Conservation (phyloP, 2,797 vertebrate species). For the Pseudochaenichthys georgianus region DNA sequence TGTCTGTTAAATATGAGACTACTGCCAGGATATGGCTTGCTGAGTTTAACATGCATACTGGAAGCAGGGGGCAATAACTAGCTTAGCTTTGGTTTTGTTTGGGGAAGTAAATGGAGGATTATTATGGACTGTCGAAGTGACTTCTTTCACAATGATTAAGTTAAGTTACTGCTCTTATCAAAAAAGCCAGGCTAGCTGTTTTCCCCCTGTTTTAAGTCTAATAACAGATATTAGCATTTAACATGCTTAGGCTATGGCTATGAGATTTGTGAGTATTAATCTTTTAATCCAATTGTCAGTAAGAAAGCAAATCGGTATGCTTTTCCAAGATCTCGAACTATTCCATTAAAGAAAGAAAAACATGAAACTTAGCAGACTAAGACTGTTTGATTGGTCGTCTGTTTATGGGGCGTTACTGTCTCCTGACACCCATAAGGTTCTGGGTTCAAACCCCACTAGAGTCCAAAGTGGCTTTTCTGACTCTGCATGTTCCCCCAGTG, state of each 20-base stretch:
- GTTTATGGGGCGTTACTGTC: conserved; percentile 4
- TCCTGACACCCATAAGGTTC: neutral
- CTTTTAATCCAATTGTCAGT: neutral
- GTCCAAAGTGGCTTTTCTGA: neutral
- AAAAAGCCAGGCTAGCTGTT: neutral
- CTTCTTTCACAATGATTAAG: neutral
- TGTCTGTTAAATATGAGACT: neutral
- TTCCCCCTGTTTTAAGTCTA: neutral
- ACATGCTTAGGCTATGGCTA: neutral
- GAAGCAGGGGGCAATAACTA: neutral
- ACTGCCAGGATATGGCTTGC: neutral
- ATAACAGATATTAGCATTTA: neutral
- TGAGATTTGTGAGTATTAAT: neutral
- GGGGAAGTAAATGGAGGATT: neutral
- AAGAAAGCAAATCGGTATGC: neutral
- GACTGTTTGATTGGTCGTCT: neutral
- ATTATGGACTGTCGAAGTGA: neutral
- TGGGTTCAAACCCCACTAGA: neutral
- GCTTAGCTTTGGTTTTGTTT: neutral
- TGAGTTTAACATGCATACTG: no score
- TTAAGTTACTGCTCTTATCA: neutral
- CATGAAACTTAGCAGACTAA: neutral
- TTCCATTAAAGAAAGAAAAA: neutral
- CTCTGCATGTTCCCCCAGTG: conserved; percentile 35
- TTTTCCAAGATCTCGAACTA: conserved; percentile 1